Conservation (phyloP, 2,113 vertebrate species). For the Corapipo altera region DNA sequence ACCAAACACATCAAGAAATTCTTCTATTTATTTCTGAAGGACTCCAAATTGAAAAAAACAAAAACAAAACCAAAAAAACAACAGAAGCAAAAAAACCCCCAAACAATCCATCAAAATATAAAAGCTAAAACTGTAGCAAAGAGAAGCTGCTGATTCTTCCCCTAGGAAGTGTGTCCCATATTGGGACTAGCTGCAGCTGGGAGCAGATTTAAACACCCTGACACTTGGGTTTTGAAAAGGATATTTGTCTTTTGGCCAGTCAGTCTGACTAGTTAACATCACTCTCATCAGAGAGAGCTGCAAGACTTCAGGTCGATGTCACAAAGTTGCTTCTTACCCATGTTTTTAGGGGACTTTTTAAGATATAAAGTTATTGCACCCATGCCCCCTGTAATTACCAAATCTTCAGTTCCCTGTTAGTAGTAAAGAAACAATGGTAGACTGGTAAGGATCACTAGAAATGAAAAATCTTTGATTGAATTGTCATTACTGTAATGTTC, state of each 20-base stretch:
- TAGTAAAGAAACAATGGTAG: fast-evolving
- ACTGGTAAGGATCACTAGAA: background rate
- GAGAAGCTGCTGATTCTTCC: background rate
- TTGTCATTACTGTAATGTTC: background rate
- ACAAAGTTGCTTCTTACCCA: background rate
- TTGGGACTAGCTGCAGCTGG: background rate
- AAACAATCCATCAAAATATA: background rate
- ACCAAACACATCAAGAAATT: background rate
- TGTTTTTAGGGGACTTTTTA: background rate
- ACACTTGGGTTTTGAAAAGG: background rate
- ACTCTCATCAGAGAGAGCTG: background rate
- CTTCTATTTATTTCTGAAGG: background rate
- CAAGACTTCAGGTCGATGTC: background rate
- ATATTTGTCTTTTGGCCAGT: background rate
- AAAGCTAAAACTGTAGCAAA: background rate
- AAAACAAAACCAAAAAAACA: background rate
- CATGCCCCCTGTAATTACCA: background rate
- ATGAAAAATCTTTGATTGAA: background rate
- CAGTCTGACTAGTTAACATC: background rate
- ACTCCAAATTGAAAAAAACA: background rate
- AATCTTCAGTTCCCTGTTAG: background rate
- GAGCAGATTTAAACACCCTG: background rate
- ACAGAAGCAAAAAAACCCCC: no score
- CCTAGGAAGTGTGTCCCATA: fast-evolving
- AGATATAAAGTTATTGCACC: background rate